Conservation (phyloP, 2,113 vertebrate species). For the Anser cygnoides region DNA sequence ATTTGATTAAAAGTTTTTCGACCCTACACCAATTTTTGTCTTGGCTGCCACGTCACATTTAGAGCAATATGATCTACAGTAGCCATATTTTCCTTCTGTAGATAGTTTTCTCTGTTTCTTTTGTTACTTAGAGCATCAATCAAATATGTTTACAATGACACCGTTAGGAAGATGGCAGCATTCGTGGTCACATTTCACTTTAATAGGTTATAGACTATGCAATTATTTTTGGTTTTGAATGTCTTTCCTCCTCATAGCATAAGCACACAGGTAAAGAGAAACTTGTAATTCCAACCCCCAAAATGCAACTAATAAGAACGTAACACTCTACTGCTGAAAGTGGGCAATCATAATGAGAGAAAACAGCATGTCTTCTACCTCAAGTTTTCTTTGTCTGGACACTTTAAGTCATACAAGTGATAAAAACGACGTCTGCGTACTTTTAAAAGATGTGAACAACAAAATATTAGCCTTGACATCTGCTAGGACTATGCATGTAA, state of each 20-base stretch:
- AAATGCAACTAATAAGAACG: neutral
- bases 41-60: neutral
- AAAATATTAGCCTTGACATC: neutral
- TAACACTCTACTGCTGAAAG: neutral
- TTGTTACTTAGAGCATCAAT: neutral
- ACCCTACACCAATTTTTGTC: neutral
- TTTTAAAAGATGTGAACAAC: neutral
- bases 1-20: neutral
- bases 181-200: fast-evolving
- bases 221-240: neutral
- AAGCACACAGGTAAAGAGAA: neutral
- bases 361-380: neutral
- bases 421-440: neutral
- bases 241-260: neutral
- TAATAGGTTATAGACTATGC: neutral
- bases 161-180: neutral
- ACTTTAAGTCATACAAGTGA: neutral
- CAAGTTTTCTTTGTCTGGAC: neutral
- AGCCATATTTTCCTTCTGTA: neutral
- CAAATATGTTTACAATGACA: neutral
- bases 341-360: neutral
- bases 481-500: neutral
- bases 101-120: neutral
- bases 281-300: neutral
- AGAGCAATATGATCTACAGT: neutral